Evolutionary conservation across 2,888 invertebrate genomes (phyloP).

Genomic region (Trichacis sp.): DNA sequence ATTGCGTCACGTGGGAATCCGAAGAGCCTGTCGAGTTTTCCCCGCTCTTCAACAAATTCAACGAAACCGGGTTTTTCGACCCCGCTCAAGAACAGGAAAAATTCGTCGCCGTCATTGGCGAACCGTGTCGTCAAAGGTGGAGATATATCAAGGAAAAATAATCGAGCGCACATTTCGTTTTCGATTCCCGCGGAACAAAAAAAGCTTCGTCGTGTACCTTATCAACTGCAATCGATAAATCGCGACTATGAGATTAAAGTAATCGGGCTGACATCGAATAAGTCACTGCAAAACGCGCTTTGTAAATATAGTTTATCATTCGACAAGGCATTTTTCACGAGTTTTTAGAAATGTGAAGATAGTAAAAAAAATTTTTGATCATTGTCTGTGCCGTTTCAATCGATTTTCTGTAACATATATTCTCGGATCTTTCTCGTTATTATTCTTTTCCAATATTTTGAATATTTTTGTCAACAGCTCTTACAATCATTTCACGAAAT

Average conservation of each 20-base stretch:
- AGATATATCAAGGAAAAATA: conserved; percentile 9
- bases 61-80: conserved; percentile 70
- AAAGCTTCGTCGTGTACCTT: neutral
- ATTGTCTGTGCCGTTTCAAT: no score
- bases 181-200: neutral
- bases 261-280: neutral
- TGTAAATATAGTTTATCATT: no score
- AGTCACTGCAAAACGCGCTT: no score
- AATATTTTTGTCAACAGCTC: no score
- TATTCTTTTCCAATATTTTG: no score
- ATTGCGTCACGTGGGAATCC: conserved; percentile 40
- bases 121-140: conserved; percentile 73
- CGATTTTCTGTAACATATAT: no score
- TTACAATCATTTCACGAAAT: no score
- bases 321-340: no score
- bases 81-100: conserved; percentile 67
- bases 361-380: no score
- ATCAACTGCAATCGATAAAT: neutral
- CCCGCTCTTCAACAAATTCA: conserved; percentile 72
- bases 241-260: neutral
- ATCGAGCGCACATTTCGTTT: neutral
- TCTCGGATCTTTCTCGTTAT: no score
- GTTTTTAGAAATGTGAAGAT: no score
- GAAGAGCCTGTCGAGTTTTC: conserved; percentile 69
- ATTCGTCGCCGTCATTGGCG: conserved; percentile 73